Percentiles rank a stretch among this genome's conserved stretches.
phyloP scores from a whole-genome alignment of 2,113 vertebrate genomes.

The Dipodomys merriami region DNA sequence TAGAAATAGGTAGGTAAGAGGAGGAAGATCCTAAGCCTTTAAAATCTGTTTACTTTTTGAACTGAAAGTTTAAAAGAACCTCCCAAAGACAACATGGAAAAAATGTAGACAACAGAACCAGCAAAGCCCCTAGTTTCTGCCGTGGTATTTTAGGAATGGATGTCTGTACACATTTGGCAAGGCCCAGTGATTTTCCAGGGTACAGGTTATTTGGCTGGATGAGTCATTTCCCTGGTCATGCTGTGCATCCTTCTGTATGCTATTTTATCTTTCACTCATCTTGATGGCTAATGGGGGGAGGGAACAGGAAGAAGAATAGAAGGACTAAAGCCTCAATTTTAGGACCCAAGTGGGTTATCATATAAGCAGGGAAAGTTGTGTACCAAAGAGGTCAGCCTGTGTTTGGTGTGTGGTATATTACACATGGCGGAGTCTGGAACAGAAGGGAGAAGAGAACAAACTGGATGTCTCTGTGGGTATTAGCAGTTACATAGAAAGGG shows the following conservation, averaged over 20 bases:
- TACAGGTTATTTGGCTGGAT: conserved; percentile 56
- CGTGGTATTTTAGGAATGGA: conserved; percentile 46
- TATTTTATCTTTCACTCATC: conserved; percentile 56
- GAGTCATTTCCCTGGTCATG: conserved; percentile 70
- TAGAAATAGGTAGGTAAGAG: not conserved
- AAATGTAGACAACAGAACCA: not conserved
- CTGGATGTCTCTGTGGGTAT: not conserved
- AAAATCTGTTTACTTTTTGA: not conserved
- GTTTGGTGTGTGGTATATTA: not conserved
- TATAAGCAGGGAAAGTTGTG: not conserved
- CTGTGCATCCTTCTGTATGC: conserved; percentile 73
- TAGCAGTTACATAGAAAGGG: not conserved
- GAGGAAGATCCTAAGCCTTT: not conserved
- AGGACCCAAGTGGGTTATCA: not conserved
- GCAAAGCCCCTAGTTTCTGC: not conserved
- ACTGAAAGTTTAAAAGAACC: not conserved
- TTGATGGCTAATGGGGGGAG: not conserved
- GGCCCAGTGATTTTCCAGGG: conserved; percentile 62
- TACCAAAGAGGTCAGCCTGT: not conserved
- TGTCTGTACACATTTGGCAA: conserved; percentile 56
- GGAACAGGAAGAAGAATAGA: not conserved
- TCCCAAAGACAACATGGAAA: not conserved
- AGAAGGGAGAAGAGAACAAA: not conserved
- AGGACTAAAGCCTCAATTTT: not conserved
- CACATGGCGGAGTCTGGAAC: not conserved